Conservation (phyloP, 2,113 vertebrate species). For the Saimiri boliviensis region DNA sequence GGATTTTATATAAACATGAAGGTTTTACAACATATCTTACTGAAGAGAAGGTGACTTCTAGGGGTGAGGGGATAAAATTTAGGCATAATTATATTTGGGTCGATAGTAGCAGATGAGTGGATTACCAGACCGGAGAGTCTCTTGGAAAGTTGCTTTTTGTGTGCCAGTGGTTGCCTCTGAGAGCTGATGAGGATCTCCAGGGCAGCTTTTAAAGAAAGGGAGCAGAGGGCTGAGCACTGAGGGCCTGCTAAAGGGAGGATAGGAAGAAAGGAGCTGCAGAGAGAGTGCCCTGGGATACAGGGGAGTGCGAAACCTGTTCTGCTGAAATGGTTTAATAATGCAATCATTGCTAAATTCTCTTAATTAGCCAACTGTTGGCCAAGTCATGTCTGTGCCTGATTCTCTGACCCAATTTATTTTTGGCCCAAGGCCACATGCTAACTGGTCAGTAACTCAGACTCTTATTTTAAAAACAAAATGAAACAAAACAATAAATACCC, state of each 20-base stretch:
- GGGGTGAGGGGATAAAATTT: not conserved
- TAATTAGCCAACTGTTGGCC: constrained; percentile 62
- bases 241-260: not conserved
- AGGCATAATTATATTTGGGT: not conserved
- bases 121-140: not conserved
- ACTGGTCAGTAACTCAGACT: constrained; percentile 55
- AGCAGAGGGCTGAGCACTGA: not conserved
- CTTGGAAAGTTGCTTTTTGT: not conserved
- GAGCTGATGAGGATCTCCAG: not conserved
- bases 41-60: not conserved
- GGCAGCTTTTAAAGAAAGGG: not conserved
- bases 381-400: constrained; percentile 63
- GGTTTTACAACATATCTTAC: not conserved
- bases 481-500: not conserved
- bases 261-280: not conserved
- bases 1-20: not conserved
- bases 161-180: not conserved
- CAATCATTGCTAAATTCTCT: constrained; percentile 58
- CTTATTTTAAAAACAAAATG: constrained; percentile 4
- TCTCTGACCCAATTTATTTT: constrained; percentile 67
- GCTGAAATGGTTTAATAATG: constrained; percentile 56
- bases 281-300: not conserved
- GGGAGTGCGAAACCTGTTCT: constrained; percentile 56
- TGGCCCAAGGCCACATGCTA: constrained; percentile 35
- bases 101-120: not conserved